A percentile compares a stretch with the other conserved stretches of the same genome.
Conservation (phyloP, 2,113 vertebrate genomes). For the Odocoileus hemionus region DNA sequence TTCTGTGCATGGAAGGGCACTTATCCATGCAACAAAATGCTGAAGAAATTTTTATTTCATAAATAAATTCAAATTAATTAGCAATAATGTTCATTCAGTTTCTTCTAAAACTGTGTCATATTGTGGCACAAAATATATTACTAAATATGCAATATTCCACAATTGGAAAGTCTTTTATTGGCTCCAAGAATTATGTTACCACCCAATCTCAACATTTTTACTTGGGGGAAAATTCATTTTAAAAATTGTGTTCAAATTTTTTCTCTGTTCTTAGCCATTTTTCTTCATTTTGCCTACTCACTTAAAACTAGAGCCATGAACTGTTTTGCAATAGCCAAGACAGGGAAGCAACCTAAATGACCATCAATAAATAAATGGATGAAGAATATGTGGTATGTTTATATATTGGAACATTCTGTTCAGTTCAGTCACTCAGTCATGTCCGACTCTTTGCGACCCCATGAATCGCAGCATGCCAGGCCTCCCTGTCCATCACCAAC, state of each 20-base stretch:
- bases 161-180: slow-evolving; percentile 4
- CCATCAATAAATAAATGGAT: neutral
- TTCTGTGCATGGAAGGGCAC: neutral
- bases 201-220: neutral
- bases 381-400: neutral
- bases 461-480: too few species aligned
- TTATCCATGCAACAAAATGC: neutral
- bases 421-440: too few species aligned
- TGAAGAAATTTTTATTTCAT: slow-evolving; percentile 9
- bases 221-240: neutral
- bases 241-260: neutral
- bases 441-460: too few species aligned
- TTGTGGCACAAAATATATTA: neutral
- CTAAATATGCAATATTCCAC: neutral
- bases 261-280: neutral
- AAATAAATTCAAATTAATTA: slow-evolving; percentile 43
- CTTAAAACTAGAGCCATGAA: neutral
- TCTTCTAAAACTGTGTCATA: slow-evolving; percentile 7
- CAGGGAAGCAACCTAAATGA: neutral
- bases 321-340: neutral
- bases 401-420: neutral
- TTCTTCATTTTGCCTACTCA: neutral
- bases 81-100: neutral
- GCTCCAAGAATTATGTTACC: slow-evolving; percentile 6
- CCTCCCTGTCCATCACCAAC: too few species aligned